Evolutionary conservation across 2,113 vertebrate species (phyloP), one percentile per base, ranked within the genome.

Genomic region (Philantomba maxwellii): DNA sequence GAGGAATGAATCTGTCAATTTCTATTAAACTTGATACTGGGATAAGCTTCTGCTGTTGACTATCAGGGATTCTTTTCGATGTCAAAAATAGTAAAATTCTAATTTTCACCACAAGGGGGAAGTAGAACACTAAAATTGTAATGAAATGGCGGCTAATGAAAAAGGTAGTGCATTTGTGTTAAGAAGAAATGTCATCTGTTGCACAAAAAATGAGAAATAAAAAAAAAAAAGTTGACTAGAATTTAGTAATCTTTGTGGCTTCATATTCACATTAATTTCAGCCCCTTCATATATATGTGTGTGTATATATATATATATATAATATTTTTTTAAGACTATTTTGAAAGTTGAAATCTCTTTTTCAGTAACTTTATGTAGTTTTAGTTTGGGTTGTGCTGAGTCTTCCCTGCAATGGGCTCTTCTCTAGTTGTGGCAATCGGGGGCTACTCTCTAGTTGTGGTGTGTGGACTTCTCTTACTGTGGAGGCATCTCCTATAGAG

Each of bases 71-170:
- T 39, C n/a, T 70, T 73, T 73, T 73, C 4, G 0, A 39, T 23
- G 85, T 85, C 39, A 92, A 82, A 95, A 97, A 89, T 43, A 13
- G 82, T 83, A 33, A 91, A 91, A 53, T 97, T 93, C 47, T 66
- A 60, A 55, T 89, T 91, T 73, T 93, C 6, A 95, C 94, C 98
- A 97, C 87, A 60, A 87, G 97, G 45, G 58, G 96, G 96, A 47
- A 96, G 95, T 80, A 98, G 90, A 95, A 92, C 23, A 91, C 90
- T 51, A 88, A 90, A 70, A 95, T 64, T 91, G 85, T 62, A 26
- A 14, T 36, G 45, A 78, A 77, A 78, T 7, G 10, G 11, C 0
- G 3, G 2, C 28, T 25, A 39, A 58, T 51, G 64, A 53, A 78
- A 94, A 60, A 19, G 5, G 1, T 25, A 7, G 47, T 6, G 3